A percentile compares a stretch with the other conserved stretches of the same genome.
These are phyloP conservation scores for Dufourea novaeangliae DNA, from an alignment of 1,140 invertebrate species.

Conservation along the genomic window DNA sequence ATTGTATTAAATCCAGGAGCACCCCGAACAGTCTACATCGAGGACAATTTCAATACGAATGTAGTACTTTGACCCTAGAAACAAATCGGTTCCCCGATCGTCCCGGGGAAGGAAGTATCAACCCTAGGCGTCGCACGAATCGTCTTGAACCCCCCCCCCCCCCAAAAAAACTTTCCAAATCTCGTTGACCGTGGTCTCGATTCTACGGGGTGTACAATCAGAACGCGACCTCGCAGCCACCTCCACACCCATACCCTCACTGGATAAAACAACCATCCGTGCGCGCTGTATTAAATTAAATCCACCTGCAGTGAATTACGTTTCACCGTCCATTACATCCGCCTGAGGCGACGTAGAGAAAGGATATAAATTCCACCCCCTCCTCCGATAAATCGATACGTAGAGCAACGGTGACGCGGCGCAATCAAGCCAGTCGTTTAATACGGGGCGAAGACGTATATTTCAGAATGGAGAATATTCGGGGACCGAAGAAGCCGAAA, in stretches of 20 bases:
- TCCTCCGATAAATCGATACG: slow-evolving; percentile 53
- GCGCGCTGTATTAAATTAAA: slow-evolving; percentile 51
- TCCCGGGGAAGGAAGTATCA: neutral
- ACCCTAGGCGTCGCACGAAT: no score
- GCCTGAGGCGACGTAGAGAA: slow-evolving; percentile 41
- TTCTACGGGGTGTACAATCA: neutral
- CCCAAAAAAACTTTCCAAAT: neutral
- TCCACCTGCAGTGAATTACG: slow-evolving; percentile 49
- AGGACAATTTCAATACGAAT: neutral
- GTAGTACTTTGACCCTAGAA: no score
- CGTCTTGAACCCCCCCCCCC: neutral
- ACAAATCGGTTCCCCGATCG: neutral
- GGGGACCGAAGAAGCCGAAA: slow-evolving; percentile 44
- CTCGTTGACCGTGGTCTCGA: neutral
- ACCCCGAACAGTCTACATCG: no score
- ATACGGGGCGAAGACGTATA: slow-evolving; percentile 47
- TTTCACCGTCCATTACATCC: slow-evolving; percentile 50
- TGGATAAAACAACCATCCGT: slow-evolving; percentile 32
- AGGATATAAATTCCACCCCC: slow-evolving; percentile 54
- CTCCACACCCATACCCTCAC: neutral
- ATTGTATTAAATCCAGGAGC: neutral
- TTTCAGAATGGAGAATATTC: slow-evolving; percentile 48
- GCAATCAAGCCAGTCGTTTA: slow-evolving; percentile 52
- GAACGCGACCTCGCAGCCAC: neutral
- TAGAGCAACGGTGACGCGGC: slow-evolving; percentile 50